Conservation (phyloP, 2,113 vertebrate species). For the Trachemys scripta region DNA sequence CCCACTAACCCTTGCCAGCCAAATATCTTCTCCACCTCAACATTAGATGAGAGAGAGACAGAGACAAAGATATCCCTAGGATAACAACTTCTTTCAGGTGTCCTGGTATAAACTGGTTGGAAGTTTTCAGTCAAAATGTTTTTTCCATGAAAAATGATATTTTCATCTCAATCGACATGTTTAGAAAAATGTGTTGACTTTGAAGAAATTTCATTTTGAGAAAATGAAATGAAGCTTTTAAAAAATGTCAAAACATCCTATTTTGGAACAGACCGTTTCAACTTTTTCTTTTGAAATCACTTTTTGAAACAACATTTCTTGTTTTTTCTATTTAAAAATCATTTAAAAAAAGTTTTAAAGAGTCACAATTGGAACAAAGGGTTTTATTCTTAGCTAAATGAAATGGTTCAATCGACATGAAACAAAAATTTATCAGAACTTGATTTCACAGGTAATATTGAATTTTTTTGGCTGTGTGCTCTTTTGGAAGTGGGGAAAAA, state of each 20-base stretch:
- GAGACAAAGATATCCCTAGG: not conserved
- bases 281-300: not conserved
- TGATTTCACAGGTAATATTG: not conserved
- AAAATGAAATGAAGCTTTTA: not conserved
- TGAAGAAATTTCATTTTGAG: not conserved
- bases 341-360: not conserved
- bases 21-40: not conserved
- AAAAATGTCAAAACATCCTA: not conserved
- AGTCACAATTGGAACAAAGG: not conserved
- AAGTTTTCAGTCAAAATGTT: not conserved
- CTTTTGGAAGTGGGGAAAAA: not conserved
- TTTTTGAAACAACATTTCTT: not conserved
- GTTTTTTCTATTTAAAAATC: not conserved
- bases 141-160: not conserved
- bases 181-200: not conserved
- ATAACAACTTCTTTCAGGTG: not conserved
- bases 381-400: not conserved
- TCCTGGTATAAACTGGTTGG: not conserved
- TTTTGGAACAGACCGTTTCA: not conserved
- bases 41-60: not conserved
- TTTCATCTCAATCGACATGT: not conserved
- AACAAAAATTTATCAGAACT: not conserved
- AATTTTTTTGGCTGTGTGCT: not conserved
- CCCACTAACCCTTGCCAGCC: not conserved
- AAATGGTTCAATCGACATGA: not conserved